Evolutionary conservation across 1,140 invertebrate genomes (phyloP).

Genomic region (Subanguina moxae): DNA sequence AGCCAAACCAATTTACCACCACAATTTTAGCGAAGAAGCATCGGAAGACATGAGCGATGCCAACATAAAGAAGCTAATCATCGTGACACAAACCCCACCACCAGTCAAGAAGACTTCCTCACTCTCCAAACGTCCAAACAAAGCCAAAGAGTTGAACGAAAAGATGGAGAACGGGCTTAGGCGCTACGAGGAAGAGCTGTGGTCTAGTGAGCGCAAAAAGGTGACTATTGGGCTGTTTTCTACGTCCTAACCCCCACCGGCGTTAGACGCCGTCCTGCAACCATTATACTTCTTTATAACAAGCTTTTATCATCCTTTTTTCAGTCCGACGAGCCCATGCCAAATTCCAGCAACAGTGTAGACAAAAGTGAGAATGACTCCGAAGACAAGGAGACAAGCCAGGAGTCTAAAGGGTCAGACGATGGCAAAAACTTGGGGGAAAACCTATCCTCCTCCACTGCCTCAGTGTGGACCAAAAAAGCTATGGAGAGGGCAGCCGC

Average conservation of each 20-base stretch:
- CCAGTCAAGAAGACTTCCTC: slow-evolving; percentile 54
- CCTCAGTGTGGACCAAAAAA: slow-evolving; percentile 49
- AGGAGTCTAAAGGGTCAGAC: slow-evolving; percentile 24
- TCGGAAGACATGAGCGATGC: slow-evolving; percentile 24
- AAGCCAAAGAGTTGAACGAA: slow-evolving; percentile 75
- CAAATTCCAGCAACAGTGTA: not conserved
- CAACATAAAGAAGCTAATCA: slow-evolving; percentile 68
- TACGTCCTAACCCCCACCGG: too few relatives aligned
- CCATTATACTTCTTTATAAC: too few relatives aligned
- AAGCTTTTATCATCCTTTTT: too few relatives aligned
- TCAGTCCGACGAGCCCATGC: not conserved
- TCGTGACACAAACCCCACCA: slow-evolving; percentile 78
- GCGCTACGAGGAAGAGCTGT: slow-evolving; percentile 87
- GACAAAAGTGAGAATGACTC: slow-evolving; percentile 8
- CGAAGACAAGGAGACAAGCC: slow-evolving; percentile 1
- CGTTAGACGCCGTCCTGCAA: too few relatives aligned
- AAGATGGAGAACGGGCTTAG: slow-evolving; percentile 92
- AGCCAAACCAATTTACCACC: too few relatives aligned
- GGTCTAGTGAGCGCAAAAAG: slow-evolving; percentile 61
- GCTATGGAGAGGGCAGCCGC: slow-evolving; percentile 57
- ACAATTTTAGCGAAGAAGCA: slow-evolving; percentile 23
- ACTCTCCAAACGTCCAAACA: slow-evolving; percentile 3
- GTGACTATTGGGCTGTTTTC: slow-evolving; percentile 5
- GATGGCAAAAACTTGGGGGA: too few relatives aligned
- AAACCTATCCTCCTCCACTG: too few relatives aligned